phyloP scores from a whole-genome alignment of 2,113 vertebrate species.

The Myotis yumanensis region DNA sequence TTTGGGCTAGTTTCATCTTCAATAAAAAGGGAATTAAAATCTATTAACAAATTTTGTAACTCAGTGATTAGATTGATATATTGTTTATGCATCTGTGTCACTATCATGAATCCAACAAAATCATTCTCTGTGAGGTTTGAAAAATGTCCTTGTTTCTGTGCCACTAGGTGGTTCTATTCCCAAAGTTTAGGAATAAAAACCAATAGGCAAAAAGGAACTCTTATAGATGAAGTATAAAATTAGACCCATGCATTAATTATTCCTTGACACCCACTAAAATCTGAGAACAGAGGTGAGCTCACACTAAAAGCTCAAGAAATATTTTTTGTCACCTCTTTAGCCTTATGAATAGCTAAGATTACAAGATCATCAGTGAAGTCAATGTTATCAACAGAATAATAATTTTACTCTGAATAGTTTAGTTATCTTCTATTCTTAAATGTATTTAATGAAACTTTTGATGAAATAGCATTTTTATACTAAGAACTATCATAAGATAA shows the following conservation, averaged over 20 bases:
- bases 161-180: background rate
- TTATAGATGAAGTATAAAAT: background rate
- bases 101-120: background rate
- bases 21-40: background rate
- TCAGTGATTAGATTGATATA: background rate
- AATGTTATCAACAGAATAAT: slow-evolving; percentile 13
- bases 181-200: background rate
- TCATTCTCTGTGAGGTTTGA: background rate
- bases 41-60: background rate
- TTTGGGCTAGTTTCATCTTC: background rate
- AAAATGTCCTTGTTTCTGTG: background rate
- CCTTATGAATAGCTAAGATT: background rate
- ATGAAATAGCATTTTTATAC: background rate
- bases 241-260: background rate
- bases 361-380: background rate
- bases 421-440: background rate
- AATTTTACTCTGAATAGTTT: slow-evolving; percentile 3
- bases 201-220: background rate
- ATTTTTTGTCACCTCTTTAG: background rate
- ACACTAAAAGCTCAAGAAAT: background rate
- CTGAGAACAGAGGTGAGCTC: background rate
- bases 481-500: background rate
- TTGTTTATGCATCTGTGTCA: background rate
- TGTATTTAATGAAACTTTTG: background rate
- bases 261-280: background rate